Evolutionary conservation across 1,140 invertebrate genomes (phyloP).

Genomic region (Aleiodes sp.): DNA sequence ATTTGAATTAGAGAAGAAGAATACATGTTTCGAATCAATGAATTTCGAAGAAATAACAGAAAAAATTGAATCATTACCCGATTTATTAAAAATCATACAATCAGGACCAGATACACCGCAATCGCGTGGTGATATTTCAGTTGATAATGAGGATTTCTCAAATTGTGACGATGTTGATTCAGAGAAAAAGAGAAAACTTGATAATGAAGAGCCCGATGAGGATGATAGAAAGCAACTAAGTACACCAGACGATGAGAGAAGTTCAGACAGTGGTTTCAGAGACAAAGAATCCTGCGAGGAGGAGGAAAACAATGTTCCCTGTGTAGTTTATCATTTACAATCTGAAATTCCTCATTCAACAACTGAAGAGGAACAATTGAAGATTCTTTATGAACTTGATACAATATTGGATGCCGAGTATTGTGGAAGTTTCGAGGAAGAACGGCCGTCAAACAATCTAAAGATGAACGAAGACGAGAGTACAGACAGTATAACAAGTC

Average conservation of each 20-base stretch:
- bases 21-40: slow-evolving; percentile 46
- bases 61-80: slow-evolving; percentile 20
- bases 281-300: slow-evolving; percentile 68
- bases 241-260: slow-evolving; percentile 68
- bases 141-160: slow-evolving; percentile 49
- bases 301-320: slow-evolving; percentile 58
- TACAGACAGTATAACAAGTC: slow-evolving; percentile 43
- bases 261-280: slow-evolving; percentile 67
- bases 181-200: slow-evolving; percentile 34
- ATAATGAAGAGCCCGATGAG: slow-evolving; percentile 53
- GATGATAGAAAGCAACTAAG: slow-evolving; percentile 63
- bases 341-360: slow-evolving; percentile 35
- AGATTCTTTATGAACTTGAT: slow-evolving; percentile 58
- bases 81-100: neutral
- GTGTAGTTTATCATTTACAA: slow-evolving; percentile 20
- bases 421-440: slow-evolving; percentile 41
- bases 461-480: slow-evolving; percentile 11
- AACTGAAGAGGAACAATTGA: slow-evolving; percentile 58
- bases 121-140: slow-evolving; percentile 45
- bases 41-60: slow-evolving; percentile 45
- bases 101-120: slow-evolving; percentile 47
- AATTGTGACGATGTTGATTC: slow-evolving; percentile 50
- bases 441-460: slow-evolving; percentile 5
- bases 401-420: slow-evolving; percentile 61
- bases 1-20: slow-evolving; percentile 51